Conservation (phyloP, 2,113 vertebrate genomes). For the Neodon shergylaensis region DNA sequence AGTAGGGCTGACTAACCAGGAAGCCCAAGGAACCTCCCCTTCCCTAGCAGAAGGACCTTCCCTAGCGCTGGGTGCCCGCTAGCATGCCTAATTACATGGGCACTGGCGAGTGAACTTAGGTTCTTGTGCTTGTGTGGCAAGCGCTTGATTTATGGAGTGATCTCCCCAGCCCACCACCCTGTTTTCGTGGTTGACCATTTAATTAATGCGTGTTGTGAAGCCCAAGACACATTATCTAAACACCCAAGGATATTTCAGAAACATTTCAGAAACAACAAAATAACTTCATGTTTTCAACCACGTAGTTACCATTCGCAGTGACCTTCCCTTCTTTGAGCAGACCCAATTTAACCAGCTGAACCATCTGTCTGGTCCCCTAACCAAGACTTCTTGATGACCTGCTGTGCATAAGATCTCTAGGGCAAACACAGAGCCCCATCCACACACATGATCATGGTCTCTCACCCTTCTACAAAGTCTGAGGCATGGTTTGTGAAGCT, state of each 20-base stretch:
- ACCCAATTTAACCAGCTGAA: neutral
- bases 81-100: neutral
- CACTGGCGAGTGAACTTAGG: neutral
- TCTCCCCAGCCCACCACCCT: neutral
- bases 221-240: neutral
- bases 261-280: neutral
- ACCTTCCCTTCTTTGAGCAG: neutral
- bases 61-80: too few relatives aligned
- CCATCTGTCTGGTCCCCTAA: too few relatives aligned
- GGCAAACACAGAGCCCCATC: too few relatives aligned
- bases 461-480: neutral
- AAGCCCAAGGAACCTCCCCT: neutral
- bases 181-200: neutral
- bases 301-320: neutral
- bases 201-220: neutral
- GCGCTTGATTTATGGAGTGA: neutral
- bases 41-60: neutral
- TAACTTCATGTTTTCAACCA: neutral
- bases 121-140: too few relatives aligned
- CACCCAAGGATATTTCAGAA: neutral
- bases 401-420: neutral
- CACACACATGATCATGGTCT: too few relatives aligned
- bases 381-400: neutral
- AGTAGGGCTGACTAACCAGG: too few relatives aligned
- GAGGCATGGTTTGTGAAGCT: neutral